Base-by-base conservation (phyloP, 1,140 invertebrate species). In the Teleopsis dalmanni region DNA sequence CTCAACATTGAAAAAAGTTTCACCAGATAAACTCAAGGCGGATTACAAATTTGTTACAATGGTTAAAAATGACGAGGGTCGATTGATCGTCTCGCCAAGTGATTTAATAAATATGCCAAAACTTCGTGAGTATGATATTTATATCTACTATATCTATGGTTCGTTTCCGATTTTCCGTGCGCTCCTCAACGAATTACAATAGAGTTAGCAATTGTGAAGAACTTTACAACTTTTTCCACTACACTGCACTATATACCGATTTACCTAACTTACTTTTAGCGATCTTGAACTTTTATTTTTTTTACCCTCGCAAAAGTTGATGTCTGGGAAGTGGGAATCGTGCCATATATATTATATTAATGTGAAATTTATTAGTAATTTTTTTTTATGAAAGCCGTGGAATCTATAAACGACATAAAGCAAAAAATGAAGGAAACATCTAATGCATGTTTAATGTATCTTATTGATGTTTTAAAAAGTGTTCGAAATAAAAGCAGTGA, bases 41-140 rank as follows among this genome's bases (percentile, higher is more conserved):
- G 37, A 31, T 11, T 66, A 45, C 41, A 62, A 60, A 49, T 52
- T 66, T 19, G 41, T 66, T 7, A 40, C 56, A 2, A 6, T 60
- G 19, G 27, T 47, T 0, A 21, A 51, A 4, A 50, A 56, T 18
- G 53, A 60, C 0, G 48, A 51, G 3, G 52, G 41, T 21, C 51
- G 57, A 11, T 19, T 61, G 25, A 19, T 62, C 13, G 27, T 58
- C 6, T 47, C 55, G 5, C 40, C 53, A 0, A 56, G 56, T 19
- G 56, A 63, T 34, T 13, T 52, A 3, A 10, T 51, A 1, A n/a
- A 25, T 3, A 22, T 60, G 11, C 53, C 59, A n/a, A 56, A 48
- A 16, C 26, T 63, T 7, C 54, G 62, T 63, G 26, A 63, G 62
- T 54, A n/a, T 31, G n/a, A 2, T 8, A 25, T 36, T 36, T 18